Percentiles rank a stretch among this genome's conserved stretches.
These are phyloP conservation scores for Cataglyphis rosenhaueri DNA, from an alignment of 2,888 invertebrate genomes.

Conservation along the genomic window DNA sequence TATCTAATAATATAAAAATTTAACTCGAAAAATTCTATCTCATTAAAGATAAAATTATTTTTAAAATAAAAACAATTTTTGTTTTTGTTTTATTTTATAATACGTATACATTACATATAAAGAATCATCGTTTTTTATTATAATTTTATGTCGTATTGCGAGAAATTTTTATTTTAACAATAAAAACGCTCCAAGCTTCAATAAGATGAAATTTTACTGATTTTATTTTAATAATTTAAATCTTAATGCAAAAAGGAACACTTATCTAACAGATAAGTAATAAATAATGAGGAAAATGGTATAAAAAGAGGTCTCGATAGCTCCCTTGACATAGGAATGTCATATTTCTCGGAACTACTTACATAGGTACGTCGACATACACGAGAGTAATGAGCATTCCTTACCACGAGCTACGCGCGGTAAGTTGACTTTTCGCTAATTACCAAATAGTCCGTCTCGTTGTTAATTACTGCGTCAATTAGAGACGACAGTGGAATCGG, in stretches of 20 bases:
- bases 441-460: conserved; percentile 65
- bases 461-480: conserved; percentile 80
- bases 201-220: not conserved
- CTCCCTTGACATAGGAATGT: conserved; percentile 38
- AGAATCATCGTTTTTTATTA: not conserved
- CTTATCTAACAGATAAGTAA: not conserved
- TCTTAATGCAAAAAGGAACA: not conserved
- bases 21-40: not conserved
- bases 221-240: not conserved
- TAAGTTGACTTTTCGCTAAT: conserved; percentile 59
- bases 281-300: conserved; percentile 5
- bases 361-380: conserved; percentile 10
- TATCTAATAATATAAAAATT: not conserved
- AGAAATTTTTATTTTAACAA: not conserved
- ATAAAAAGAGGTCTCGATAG: not conserved
- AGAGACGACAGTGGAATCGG: conserved; percentile 76
- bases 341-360: conserved; percentile 43
- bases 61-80: not conserved
- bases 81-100: too few species aligned
- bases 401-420: conserved; percentile 16
- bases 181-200: not conserved
- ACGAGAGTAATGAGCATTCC: conserved; percentile 47
- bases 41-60: not conserved
- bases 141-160: not conserved
- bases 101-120: too few species aligned